Conservation (phyloP, 2,113 vertebrate species). For the Chaetorhynchus papuensis region DNA sequence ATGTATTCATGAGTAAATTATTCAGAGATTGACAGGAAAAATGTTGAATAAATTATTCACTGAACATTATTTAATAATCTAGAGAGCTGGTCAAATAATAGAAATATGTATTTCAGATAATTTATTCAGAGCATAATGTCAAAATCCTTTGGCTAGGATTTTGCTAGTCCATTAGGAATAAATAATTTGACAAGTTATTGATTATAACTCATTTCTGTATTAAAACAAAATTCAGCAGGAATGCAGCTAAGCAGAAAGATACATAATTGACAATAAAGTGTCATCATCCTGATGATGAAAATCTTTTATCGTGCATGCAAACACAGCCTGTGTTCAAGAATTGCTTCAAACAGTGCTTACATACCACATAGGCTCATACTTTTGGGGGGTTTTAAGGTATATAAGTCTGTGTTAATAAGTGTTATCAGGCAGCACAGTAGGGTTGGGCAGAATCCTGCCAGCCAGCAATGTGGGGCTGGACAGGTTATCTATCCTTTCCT, state of each 20-base stretch:
- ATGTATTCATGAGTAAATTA: constrained; percentile 42
- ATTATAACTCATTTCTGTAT: constrained; percentile 22
- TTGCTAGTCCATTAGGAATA: constrained; percentile 20
- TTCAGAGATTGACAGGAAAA: constrained; percentile 58
- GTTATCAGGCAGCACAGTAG: not conserved
- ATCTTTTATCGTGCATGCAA: not conserved
- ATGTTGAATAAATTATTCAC: constrained; percentile 58
- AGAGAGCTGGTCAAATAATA: constrained; percentile 48
- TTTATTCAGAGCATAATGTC: constrained; percentile 17
- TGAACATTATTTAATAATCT: constrained; percentile 53
- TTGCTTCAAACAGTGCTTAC: not conserved
- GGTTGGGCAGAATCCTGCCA: not conserved
- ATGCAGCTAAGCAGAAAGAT: not conserved
- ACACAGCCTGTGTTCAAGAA: not conserved
- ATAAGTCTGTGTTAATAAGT: not conserved
- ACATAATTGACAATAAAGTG: constrained; percentile 29
- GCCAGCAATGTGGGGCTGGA: not conserved
- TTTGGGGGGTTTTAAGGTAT: not conserved
- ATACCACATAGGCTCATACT: not conserved
- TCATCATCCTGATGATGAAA: not conserved
- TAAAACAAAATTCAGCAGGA: constrained; percentile 36
- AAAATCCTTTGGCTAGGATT: constrained; percentile 13
- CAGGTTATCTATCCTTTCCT: not conserved
- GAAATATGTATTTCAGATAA: constrained; percentile 47
- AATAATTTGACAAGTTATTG: constrained; percentile 49